phyloP scores from a whole-genome alignment of 2,113 vertebrate genomes.

The Petroica traversi region DNA sequence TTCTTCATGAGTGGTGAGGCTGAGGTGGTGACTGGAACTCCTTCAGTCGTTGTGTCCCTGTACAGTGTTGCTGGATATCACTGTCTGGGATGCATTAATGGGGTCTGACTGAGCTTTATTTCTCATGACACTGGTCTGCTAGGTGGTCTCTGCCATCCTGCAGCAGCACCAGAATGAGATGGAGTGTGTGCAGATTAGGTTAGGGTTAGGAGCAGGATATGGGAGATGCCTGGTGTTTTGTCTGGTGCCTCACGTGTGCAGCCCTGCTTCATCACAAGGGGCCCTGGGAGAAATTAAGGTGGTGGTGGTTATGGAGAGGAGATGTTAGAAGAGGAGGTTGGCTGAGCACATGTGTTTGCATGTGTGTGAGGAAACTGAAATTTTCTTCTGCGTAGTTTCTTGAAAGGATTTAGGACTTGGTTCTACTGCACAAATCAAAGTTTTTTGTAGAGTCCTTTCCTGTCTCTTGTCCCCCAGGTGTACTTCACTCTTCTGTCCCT shows the following conservation, averaged over 20 bases:
- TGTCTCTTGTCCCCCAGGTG: not conserved
- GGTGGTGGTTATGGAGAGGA: not conserved
- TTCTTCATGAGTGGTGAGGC: not conserved
- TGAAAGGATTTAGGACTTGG: not conserved
- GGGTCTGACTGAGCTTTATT: not conserved
- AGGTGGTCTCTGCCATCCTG: not conserved
- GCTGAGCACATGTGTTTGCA: fast-evolving
- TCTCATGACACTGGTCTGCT: fast-evolving
- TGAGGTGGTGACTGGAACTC: not conserved
- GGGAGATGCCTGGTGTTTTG: not conserved
- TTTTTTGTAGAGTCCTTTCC: not conserved
- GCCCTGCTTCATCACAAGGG: not conserved
- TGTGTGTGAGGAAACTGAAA: not conserved
- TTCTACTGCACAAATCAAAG: not conserved
- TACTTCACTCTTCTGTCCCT: not conserved
- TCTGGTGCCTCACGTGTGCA: not conserved
- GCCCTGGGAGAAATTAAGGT: not conserved
- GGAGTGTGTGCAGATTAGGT: not conserved
- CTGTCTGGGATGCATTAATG: not conserved
- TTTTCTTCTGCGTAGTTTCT: not conserved
- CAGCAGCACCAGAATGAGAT: not conserved
- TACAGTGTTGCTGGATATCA: fast-evolving
- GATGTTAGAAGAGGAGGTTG: not conserved
- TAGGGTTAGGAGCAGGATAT: not conserved
- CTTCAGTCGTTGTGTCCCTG: fast-evolving